Conservation (phyloP, 2,113 vertebrate genomes). For the Glaucomys volans region DNA sequence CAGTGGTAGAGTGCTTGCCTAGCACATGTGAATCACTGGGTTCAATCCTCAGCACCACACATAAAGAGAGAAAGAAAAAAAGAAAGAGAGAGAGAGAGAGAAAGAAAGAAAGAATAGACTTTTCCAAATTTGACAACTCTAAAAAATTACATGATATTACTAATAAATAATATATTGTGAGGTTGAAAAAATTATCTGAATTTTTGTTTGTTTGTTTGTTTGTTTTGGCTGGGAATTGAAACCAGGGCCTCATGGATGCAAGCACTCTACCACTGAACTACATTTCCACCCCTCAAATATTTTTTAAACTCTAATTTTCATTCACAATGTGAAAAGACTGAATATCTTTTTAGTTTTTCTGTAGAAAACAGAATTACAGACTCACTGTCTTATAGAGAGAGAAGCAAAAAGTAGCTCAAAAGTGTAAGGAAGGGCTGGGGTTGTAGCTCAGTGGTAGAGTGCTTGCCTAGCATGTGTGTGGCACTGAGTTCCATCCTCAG, state of each 20-base stretch:
- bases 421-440: background rate
- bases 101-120: background rate
- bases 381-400: background rate
- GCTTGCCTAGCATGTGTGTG: too few species aligned
- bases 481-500: too few species aligned
- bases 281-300: too few species aligned
- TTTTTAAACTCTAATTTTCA: conserved; percentile 37
- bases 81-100: too few species aligned
- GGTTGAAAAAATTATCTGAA: background rate
- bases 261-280: too few species aligned
- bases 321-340: background rate
- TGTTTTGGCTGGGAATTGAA: too few species aligned
- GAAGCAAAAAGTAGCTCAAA: background rate
- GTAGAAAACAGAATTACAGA: background rate
- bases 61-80: too few species aligned
- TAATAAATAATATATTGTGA: background rate
- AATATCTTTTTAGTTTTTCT: background rate
- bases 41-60: too few species aligned
- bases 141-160: background rate
- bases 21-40: too few species aligned
- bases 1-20: too few species aligned
- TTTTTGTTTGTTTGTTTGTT: background rate
- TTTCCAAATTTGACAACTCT: conserved; percentile 12
- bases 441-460: too few species aligned
- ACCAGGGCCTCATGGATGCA: too few species aligned